A percentile compares a stretch with the other conserved stretches of the same genome.
These are phyloP conservation scores for Drosophila colorata DNA, from an alignment of 2,888 invertebrate genomes.

Conservation along the genomic window DNA sequence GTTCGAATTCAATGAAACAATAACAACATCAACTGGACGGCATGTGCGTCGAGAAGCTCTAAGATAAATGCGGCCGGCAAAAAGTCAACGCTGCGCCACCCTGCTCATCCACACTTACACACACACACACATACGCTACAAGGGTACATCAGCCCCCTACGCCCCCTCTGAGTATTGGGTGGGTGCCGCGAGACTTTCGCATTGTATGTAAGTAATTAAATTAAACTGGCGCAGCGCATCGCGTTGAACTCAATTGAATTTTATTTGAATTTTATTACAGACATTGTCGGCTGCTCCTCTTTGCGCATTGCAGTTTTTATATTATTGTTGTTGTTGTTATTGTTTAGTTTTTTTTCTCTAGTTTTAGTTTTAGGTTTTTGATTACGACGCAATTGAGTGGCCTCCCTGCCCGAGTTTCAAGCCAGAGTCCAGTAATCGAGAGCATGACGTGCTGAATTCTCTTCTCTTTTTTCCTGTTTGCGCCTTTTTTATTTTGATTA, in stretches of 20 bases:
- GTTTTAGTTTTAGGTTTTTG: constrained; percentile 44
- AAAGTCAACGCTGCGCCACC: constrained; percentile 17
- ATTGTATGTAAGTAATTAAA: constrained; percentile 72
- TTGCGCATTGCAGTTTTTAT: constrained; percentile 53
- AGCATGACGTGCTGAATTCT: constrained; percentile 50
- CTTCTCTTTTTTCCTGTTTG: constrained; percentile 23
- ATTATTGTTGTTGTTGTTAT: constrained; percentile 24
- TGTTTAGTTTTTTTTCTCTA: constrained; percentile 8
- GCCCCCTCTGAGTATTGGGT: constrained; percentile 1
- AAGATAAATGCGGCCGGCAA: constrained; percentile 66
- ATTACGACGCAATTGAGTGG: constrained; percentile 72
- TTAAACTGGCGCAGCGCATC: constrained; percentile 70
- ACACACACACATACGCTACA: constrained; percentile 8
- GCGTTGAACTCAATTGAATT: constrained; percentile 77
- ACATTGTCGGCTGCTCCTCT: constrained; percentile 45
- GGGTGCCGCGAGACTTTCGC: constrained; percentile 11
- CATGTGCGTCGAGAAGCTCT: constrained; percentile 36
- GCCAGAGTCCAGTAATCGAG: constrained; percentile 11
- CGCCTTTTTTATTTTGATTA: constrained; percentile 58
- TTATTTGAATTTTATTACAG: constrained; percentile 79
- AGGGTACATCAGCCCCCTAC: constrained; percentile 4
- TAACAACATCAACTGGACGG: constrained; percentile 54
- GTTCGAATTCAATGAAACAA: constrained; percentile 68
- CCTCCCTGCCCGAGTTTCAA: constrained; percentile 14
- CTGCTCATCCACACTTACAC: constrained; percentile 6